Conservation (phyloP, 2,888 invertebrate species). For the Lymantria dispar region DNA sequence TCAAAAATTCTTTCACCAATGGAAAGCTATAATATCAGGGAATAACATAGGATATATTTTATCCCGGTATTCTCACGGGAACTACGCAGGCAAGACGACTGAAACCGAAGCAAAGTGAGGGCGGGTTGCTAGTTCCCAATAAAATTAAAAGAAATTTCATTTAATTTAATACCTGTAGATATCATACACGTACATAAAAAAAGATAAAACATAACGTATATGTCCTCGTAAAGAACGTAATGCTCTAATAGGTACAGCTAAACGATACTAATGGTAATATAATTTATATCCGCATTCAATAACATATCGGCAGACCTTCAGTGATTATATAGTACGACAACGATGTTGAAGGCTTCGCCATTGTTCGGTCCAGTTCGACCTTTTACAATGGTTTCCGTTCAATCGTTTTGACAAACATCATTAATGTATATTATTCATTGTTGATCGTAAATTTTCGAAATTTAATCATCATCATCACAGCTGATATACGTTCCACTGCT, state of each 20-base stretch:
- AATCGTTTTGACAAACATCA: slow-evolving; percentile 9
- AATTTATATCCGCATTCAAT: slow-evolving; percentile 20
- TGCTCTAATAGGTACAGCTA: neutral
- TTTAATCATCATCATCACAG: no score
- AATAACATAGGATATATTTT: no score
- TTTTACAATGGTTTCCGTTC: slow-evolving; percentile 13
- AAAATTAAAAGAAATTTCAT: no score
- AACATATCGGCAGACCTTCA: slow-evolving; percentile 24
- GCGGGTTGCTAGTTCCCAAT: no score
- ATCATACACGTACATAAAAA: neutral
- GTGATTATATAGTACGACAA: slow-evolving; percentile 10
- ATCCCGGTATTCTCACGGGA: no score
- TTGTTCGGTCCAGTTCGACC: slow-evolving; percentile 20
- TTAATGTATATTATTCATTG: neutral
- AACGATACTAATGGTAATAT: slow-evolving; percentile 10
- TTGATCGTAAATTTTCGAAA: no score
- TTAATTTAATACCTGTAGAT: no score
- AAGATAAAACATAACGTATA: neutral
- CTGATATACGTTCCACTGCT: no score
- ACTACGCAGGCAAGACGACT: no score
- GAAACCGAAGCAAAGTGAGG: no score
- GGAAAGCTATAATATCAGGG: no score
- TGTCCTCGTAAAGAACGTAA: neutral
- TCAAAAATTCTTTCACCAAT: no score
- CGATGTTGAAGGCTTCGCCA: slow-evolving; percentile 23